Evolutionary conservation across 2,797 vertebrate species (phyloP).

Genomic region (Rhinoraja longicauda): DNA sequence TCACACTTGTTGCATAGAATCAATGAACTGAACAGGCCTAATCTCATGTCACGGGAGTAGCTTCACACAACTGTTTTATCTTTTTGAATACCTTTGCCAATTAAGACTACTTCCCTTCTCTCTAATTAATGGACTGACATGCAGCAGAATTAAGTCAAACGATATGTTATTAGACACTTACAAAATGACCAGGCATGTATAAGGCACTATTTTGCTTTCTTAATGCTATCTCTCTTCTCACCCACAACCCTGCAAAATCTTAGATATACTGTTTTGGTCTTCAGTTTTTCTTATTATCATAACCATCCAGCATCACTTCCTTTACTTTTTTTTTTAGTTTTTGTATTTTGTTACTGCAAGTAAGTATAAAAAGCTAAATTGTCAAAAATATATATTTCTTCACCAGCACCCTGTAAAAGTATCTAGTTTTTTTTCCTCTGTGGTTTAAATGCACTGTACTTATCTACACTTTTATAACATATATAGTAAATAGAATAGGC

Average conservation of each 20-base stretch:
- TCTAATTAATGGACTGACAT: constrained; percentile 30
- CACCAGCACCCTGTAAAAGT: constrained; percentile 99
- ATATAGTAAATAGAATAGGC: constrained; percentile 95
- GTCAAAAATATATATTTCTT: constrained; percentile 98
- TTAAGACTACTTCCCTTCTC: constrained; percentile 9
- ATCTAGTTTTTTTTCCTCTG: constrained; percentile 68
- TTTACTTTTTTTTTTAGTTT: constrained; percentile 42
- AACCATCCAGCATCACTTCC: constrained; percentile 55
- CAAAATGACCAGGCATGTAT: constrained; percentile 56
- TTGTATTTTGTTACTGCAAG: constrained; percentile 59
- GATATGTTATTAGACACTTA: constrained; percentile 34
- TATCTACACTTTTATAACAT: constrained; percentile 98
- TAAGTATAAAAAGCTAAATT: constrained; percentile 99
- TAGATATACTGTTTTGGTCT: constrained; percentile 55
- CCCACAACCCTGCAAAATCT: constrained; percentile 43
- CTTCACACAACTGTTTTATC: constrained; percentile 32
- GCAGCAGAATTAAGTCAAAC: constrained; percentile 32
- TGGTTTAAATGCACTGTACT: constrained; percentile 60
- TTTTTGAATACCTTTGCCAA: constrained; percentile 23
- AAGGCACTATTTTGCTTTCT: constrained; percentile 66
- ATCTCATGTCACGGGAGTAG: constrained; percentile 8
- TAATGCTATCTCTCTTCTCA: constrained; percentile 44
- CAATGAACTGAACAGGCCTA: constrained; percentile 33
- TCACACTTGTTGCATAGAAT: constrained; percentile 72
- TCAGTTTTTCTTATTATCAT: constrained; percentile 50